phyloP scores from a whole-genome alignment of 2,797 vertebrate genomes.

The Phrynocephalus vlangalii region DNA sequence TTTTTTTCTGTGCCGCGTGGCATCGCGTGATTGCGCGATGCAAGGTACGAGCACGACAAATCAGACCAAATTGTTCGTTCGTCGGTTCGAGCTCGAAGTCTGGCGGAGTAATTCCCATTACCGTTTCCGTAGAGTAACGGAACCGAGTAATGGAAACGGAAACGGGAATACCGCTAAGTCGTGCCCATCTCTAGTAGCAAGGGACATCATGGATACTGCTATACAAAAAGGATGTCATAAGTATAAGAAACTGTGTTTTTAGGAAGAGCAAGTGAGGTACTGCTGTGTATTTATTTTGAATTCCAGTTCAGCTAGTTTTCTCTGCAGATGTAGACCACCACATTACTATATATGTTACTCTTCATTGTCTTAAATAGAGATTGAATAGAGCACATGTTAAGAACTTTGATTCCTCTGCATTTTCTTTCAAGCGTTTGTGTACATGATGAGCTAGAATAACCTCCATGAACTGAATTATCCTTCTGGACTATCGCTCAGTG shows the following conservation, averaged over 20 bases:
- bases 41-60: too few species aligned
- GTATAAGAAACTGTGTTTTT: conserved; percentile 52
- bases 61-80: too few species aligned
- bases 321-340: conserved; percentile 65
- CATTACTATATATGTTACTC: conserved; percentile 67
- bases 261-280: conserved; percentile 33
- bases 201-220: not conserved
- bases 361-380: conserved; percentile 66
- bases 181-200: too few species aligned
- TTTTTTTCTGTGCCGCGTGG: too few species aligned
- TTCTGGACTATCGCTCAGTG: conserved; percentile 79
- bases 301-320: conserved; percentile 64
- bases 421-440: conserved; percentile 82
- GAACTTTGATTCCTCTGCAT: conserved; percentile 76
- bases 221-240: conserved; percentile 24
- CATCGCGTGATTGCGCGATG: too few species aligned
- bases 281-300: conserved; percentile 50
- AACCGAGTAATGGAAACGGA: too few species aligned
- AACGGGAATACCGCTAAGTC: too few species aligned
- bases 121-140: too few species aligned
- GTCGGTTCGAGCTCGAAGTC: too few species aligned
- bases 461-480: conserved; percentile 84
- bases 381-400: conserved; percentile 72
- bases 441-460: conserved; percentile 83
- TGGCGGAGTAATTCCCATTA: too few species aligned